Evolutionary conservation across 2,888 invertebrate genomes (phyloP).

Genomic region (Ormyrus nitidulus): DNA sequence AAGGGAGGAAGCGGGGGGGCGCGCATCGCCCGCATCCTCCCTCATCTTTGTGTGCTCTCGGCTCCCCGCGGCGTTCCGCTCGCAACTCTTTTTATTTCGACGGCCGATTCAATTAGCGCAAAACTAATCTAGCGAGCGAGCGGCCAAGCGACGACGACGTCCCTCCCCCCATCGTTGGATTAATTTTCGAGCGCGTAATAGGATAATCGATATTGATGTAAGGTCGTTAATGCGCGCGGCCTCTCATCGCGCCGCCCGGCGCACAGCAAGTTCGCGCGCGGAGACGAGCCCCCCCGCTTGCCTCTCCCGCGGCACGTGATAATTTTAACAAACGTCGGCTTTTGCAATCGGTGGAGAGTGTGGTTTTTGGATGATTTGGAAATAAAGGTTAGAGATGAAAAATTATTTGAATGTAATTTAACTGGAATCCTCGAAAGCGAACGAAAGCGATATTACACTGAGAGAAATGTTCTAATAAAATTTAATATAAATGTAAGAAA

Average conservation of each 20-base stretch:
- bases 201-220: conserved; percentile 55
- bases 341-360: too few species aligned
- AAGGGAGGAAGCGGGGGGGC: neutral
- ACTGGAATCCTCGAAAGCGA: too few species aligned
- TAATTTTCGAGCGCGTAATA: conserved; percentile 51
- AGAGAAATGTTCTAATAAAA: too few species aligned
- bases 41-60: neutral
- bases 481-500: too few species aligned
- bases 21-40: conserved; percentile 3
- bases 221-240: conserved; percentile 22
- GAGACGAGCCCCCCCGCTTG: neutral
- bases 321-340: conserved; percentile 4
- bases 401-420: too few species aligned
- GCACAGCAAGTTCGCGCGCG: neutral
- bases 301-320: neutral
- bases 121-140: conserved; percentile 15
- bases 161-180: conserved; percentile 7
- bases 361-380: too few species aligned
- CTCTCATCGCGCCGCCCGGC: neutral
- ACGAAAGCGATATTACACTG: too few species aligned
- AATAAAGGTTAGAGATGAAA: too few species aligned
- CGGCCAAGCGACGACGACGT: neutral
- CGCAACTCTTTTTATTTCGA: conserved; percentile 5
- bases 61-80: too few species aligned
- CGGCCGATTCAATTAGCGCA: conserved; percentile 40